Evolutionary conservation across 1,140 invertebrate species (phyloP).

Genomic region (Caligus rogercresseyi): DNA sequence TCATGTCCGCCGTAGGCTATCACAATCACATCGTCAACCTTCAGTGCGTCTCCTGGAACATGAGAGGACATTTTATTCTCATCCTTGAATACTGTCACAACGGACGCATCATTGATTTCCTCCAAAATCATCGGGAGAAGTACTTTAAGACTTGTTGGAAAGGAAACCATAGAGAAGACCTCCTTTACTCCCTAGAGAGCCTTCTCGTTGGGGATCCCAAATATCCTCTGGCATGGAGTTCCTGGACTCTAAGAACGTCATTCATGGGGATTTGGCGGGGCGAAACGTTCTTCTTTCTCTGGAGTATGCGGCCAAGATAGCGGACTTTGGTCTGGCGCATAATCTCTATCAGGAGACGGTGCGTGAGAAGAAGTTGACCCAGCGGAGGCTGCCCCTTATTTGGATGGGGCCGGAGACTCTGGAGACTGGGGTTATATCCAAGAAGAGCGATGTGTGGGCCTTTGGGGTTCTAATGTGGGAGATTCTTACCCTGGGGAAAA

Average conservation of each 20-base stretch:
- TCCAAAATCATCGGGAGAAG: too few species aligned
- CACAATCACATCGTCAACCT: not conserved
- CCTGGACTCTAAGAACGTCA: not conserved
- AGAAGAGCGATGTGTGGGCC: slow-evolving; percentile 64
- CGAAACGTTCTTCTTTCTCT: not conserved
- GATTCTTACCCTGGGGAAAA: slow-evolving; percentile 63
- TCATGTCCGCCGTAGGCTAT: not conserved
- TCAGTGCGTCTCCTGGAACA: not conserved
- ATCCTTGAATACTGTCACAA: not conserved
- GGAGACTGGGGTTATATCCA: not conserved
- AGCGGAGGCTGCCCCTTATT: not conserved
- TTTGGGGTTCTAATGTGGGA: slow-evolving; percentile 84
- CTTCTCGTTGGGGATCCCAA: not conserved
- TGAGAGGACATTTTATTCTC: not conserved
- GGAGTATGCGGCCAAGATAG: not conserved
- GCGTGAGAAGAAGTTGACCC: not conserved
- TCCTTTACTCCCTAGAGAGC: not conserved
- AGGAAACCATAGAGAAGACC: too few species aligned
- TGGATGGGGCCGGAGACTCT: not conserved
- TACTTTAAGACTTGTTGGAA: too few species aligned
- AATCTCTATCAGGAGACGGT: not conserved
- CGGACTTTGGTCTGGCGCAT: not conserved
- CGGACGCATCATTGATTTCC: not conserved
- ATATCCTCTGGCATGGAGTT: not conserved
- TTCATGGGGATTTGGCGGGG: not conserved